Conservation (phyloP, 2,113 vertebrate species). For the Octodon degus region DNA sequence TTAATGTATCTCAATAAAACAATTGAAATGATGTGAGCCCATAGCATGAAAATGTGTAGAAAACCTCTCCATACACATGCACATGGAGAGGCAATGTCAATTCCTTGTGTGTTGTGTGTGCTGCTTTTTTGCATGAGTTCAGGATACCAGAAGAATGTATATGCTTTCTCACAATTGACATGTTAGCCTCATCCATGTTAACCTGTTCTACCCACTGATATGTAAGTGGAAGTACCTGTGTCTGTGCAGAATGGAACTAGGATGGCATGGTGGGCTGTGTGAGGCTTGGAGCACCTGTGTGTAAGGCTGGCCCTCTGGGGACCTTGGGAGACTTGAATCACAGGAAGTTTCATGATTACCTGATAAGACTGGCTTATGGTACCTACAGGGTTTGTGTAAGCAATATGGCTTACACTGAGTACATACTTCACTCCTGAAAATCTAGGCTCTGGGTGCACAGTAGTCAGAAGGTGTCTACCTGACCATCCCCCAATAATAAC, state of each 20-base stretch:
- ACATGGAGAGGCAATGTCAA: background rate
- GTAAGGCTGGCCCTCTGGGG: background rate
- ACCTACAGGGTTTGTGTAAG: background rate
- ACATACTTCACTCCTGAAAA: background rate
- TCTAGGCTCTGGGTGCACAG: background rate
- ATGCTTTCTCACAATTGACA: background rate
- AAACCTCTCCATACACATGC: too few species aligned
- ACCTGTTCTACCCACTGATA: background rate
- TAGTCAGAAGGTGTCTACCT: background rate
- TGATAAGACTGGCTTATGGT: background rate
- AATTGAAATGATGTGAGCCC: background rate
- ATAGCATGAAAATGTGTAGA: background rate
- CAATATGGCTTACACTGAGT: background rate
- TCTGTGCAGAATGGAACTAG: background rate
- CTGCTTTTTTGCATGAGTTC: background rate
- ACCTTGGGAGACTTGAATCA: background rate
- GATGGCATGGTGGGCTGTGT: background rate
- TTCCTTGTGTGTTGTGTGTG: background rate
- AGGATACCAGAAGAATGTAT: background rate
- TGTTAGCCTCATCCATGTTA: background rate
- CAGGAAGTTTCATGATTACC: background rate
- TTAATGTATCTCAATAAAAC: slow-evolving; percentile 50
- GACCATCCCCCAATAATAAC: background rate
- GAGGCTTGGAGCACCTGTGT: background rate
- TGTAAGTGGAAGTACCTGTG: background rate